phyloP scores from a whole-genome alignment of 2,113 vertebrate genomes.

The Strix aluco region DNA sequence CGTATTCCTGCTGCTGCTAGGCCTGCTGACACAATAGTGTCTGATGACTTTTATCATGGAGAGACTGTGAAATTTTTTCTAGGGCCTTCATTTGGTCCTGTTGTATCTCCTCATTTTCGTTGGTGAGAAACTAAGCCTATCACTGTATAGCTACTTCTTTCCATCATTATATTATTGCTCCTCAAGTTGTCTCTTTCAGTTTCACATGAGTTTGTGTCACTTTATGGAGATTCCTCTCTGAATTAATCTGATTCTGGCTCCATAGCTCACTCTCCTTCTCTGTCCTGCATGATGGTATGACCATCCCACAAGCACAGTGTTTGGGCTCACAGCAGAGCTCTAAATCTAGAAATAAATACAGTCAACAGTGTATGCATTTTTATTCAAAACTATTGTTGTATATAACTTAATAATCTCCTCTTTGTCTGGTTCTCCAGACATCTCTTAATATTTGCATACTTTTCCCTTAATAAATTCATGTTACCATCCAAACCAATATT shows the following conservation, averaged over 20 bases:
- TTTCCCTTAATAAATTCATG: background rate
- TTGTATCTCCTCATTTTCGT: background rate
- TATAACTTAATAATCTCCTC: background rate
- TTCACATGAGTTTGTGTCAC: background rate
- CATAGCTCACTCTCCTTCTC: background rate
- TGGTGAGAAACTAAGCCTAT: background rate
- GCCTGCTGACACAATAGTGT: background rate
- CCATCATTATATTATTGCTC: accelerated
- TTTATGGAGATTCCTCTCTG: background rate
- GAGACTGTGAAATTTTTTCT: background rate
- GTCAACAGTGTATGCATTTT: background rate
- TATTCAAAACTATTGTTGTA: background rate
- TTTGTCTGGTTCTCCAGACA: background rate
- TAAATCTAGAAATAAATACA: background rate
- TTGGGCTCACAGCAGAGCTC: background rate
- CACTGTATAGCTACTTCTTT: background rate
- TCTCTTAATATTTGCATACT: background rate
- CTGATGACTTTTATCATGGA: background rate
- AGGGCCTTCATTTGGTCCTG: background rate
- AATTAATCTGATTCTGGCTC: background rate
- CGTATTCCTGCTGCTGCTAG: background rate
- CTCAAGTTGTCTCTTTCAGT: background rate
- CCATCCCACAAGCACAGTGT: background rate
- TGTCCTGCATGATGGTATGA: background rate
- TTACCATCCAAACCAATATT: slow-evolving; percentile 8